phyloP scores from a whole-genome alignment of 2,797 vertebrate genomes.

The Prionace glauca region DNA sequence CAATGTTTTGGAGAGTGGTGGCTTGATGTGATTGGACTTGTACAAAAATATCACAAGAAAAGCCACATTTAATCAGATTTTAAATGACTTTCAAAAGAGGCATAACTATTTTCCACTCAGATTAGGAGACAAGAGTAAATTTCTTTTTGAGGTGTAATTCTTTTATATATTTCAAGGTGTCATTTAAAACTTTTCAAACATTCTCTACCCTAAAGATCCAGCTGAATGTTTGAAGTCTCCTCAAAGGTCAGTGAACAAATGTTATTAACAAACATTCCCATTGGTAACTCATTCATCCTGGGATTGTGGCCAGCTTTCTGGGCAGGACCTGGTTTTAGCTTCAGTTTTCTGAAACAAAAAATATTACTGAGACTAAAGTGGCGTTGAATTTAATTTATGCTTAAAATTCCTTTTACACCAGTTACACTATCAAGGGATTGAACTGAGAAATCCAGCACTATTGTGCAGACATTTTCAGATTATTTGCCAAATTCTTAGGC shows the following conservation, averaged over 20 bases:
- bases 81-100: background rate
- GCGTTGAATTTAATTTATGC: too few species aligned
- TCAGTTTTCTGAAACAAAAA: too few species aligned
- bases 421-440: too few species aligned
- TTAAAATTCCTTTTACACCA: too few species aligned
- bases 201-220: background rate
- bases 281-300: background rate
- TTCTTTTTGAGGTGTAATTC: background rate
- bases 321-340: too few species aligned
- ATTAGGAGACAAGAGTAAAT: background rate
- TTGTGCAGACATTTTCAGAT: too few species aligned
- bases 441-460: too few species aligned
- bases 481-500: too few species aligned
- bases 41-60: background rate
- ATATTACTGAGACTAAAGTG: too few species aligned
- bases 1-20: background rate
- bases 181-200: background rate
- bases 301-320: background rate
- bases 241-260: background rate
- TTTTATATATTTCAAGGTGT: background rate
- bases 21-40: background rate
- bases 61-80: background rate
- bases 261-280: background rate
- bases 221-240: background rate
- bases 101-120: background rate